Base-by-base conservation (phyloP, 2,888 invertebrate species). In the Dastarcus helophoroides region DNA sequence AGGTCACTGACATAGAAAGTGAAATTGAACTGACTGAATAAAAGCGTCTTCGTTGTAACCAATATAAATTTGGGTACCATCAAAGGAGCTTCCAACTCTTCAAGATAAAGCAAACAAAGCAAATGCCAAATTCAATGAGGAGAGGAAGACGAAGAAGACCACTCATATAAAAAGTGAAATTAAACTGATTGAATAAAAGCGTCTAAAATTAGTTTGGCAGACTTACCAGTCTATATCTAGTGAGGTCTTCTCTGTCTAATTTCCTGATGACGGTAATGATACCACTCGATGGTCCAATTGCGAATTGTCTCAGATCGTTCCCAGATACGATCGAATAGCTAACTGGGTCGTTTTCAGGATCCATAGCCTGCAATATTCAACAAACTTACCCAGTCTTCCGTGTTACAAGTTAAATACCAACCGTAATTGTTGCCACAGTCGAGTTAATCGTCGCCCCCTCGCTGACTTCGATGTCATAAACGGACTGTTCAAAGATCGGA, bases 361-460 rank as follows among this genome's bases (percentile, higher is more conserved):
- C 88, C 47, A 76, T 68, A n/a, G 89, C 89, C 77, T 81, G 53
- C 2, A 62, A 62, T 39, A 36, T 26, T 26, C 6, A 23, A 9
- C 9, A 23, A 8, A 8, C 6, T 9, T 8, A 23, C 9, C 7
- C 24, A 9, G 6, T 10, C 7, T 8, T 9, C 6, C 9, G 6
- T 23, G 6, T 8, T 9, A 23, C 9, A 10, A 9, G 10, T 8
- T 10, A 10, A 8, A 26, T 12, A 12, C 64, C 67, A 51, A 79
- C 80, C 44, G 73, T 73, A 9, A 88, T 76, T 6, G 83, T 82
- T 0, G 76, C 76, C 3, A 88, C 81, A 0, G 85, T 84, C 0
- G 86, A 84, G 50, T 86, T 86, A 36, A 89, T 79, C 19, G 86
- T 79, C 3, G 85, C 88, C 2, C 89, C 89, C 58, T 90, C 89